These are phyloP conservation scores for Agapetus fuscipes DNA, from an alignment of 2,888 invertebrate genomes.

Conservation along the genomic window DNA sequence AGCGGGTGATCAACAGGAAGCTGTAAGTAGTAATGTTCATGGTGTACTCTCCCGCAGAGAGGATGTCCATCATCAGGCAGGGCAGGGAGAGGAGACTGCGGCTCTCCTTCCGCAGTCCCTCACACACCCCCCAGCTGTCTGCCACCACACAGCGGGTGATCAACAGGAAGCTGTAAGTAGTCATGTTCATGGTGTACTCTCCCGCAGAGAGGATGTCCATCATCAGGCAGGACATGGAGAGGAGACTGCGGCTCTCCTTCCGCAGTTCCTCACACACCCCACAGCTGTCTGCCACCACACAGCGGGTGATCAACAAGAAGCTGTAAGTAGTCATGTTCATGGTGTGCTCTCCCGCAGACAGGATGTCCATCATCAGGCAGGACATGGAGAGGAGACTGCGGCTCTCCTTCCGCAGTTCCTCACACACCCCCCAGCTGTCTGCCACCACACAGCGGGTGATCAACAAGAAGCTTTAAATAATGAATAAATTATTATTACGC, in stretches of 20 bases:
- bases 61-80: conserved; percentile 57
- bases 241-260: conserved; percentile 21
- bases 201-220: conserved; percentile 58
- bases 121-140: conserved; percentile 14
- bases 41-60: conserved; percentile 49
- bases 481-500: not conserved
- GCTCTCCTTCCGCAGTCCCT: conserved; percentile 8
- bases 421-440: conserved; percentile 14
- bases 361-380: conserved; percentile 57
- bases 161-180: conserved; percentile 25
- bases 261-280: conserved; percentile 10
- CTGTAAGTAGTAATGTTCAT: conserved; percentile 53
- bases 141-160: conserved; percentile 18
- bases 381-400: conserved; percentile 36
- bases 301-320: conserved; percentile 15
- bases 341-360: conserved; percentile 49
- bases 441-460: conserved; percentile 18
- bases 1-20: conserved; percentile 15
- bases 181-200: conserved; percentile 59
- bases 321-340: conserved; percentile 53
- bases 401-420: conserved; percentile 9
- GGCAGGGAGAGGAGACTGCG: conserved; percentile 36
- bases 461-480: conserved; percentile 16
- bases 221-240: conserved; percentile 47
- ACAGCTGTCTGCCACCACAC: conserved; percentile 19